phyloP scores from a whole-genome alignment of 2,797 vertebrate species.

The Emydoidea blandingii region DNA sequence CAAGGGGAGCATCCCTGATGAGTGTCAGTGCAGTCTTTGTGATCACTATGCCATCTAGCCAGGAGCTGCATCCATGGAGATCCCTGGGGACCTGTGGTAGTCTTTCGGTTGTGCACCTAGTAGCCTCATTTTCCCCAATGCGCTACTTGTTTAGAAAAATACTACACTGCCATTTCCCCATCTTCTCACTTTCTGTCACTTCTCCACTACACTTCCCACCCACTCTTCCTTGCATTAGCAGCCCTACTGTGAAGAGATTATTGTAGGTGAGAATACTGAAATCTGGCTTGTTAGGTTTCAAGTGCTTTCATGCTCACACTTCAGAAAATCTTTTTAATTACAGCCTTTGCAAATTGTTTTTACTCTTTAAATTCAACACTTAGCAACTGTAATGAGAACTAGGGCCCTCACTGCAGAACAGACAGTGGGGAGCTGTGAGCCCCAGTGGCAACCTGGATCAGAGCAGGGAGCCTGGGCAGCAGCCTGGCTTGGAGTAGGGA shows the following conservation, averaged over 20 bases:
- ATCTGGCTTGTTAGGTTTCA: slow-evolving; percentile 47
- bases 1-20: background rate
- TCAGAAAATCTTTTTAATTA: slow-evolving; percentile 55
- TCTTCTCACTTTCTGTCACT: background rate
- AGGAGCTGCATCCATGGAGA: background rate
- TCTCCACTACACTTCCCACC: background rate
- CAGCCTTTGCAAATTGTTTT: slow-evolving; percentile 29
- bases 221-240: slow-evolving; percentile 30
- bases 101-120: background rate
- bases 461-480: too few relatives aligned
- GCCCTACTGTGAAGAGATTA: background rate
- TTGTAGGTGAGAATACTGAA: slow-evolving; percentile 29
- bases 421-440: background rate
- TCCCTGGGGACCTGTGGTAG: background rate
- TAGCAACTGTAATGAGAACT: background rate
- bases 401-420: background rate
- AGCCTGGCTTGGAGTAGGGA: too few relatives aligned
- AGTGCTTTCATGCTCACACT: slow-evolving; percentile 29
- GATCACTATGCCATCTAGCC: background rate
- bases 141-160: background rate
- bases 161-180: background rate
- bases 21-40: background rate
- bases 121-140: background rate
- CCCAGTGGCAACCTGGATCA: too few relatives aligned
- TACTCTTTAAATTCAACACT: slow-evolving; percentile 29